Conservation (phyloP, 2,888 invertebrate genomes). For the Cacoxenus indagator region DNA sequence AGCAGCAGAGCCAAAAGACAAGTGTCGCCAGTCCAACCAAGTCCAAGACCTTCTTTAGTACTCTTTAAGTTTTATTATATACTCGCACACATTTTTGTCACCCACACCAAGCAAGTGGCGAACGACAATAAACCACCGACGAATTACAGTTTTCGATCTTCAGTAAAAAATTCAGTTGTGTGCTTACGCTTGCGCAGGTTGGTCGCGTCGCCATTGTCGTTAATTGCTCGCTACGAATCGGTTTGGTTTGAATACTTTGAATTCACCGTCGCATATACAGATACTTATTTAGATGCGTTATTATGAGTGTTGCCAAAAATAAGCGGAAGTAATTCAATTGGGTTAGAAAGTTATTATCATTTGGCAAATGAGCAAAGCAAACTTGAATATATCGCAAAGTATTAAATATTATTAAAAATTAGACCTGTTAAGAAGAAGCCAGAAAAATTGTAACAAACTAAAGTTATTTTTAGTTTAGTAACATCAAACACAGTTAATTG, state of each 20-base stretch:
- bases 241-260: too few species aligned
- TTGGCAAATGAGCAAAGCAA: constrained; percentile 61
- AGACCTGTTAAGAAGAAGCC: too few species aligned
- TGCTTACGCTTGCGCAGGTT: constrained; percentile 59
- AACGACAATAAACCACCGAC: not conserved
- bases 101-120: constrained; percentile 12
- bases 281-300: not conserved
- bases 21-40: not conserved
- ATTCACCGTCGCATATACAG: not conserved
- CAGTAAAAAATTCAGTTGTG: constrained; percentile 62
- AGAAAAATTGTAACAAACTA: too few species aligned
- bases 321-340: constrained; percentile 50
- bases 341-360: not conserved
- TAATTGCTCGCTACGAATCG: constrained; percentile 20
- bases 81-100: constrained; percentile 5
- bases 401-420: not conserved
- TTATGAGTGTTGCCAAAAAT: constrained; percentile 32
- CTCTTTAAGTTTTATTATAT: not conserved
- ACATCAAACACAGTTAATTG: constrained; percentile 43
- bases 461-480: constrained; percentile 42
- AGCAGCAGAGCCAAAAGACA: too few species aligned
- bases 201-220: constrained; percentile 41
- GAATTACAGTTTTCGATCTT: constrained; percentile 42
- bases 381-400: not conserved
- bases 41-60: too few species aligned